Percentiles rank a stretch among this genome's conserved stretches.
These are phyloP conservation scores for Sanderia malayensis DNA, from an alignment of 30 jellyfish, hydroid and myxozoan genomes.

Conservation along the genomic window DNA sequence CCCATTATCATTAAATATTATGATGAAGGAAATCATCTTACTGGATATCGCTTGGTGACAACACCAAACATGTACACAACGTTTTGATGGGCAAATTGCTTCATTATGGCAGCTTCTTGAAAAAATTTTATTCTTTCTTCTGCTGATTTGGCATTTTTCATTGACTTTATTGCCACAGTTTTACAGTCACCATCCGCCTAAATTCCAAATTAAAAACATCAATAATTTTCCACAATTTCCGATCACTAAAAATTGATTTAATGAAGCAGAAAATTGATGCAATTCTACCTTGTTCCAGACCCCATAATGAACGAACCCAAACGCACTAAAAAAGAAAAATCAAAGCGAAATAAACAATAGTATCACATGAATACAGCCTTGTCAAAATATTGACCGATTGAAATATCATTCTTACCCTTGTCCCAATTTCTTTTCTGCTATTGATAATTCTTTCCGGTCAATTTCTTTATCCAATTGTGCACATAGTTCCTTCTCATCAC, in stretches of 20 bases:
- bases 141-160: constrained; percentile 70
- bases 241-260: too few relatives aligned
- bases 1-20: too few relatives aligned
- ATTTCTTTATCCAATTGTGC: constrained; percentile 65
- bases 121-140: constrained; percentile 80
- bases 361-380: neutral
- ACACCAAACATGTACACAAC: constrained; percentile 87
- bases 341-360: too few relatives aligned
- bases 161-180: constrained; percentile 83
- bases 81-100: constrained; percentile 88
- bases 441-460: constrained; percentile 37
- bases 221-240: too few relatives aligned
- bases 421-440: constrained; percentile 62
- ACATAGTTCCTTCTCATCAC: constrained; percentile 77
- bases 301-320: constrained; percentile 89
- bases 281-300: constrained; percentile 49
- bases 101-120: constrained; percentile 98
- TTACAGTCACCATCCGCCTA: constrained; percentile 46
- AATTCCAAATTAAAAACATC: too few relatives aligned
- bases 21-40: neutral
- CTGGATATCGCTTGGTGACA: constrained; percentile 67
- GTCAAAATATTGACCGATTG: too few relatives aligned
- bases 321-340: constrained; percentile 57
- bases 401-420: constrained; percentile 60
- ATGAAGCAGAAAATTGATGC: too few relatives aligned